These are phyloP conservation scores for Cyclina sinensis DNA, from an alignment of 1,140 invertebrate species.

Conservation along the genomic window DNA sequence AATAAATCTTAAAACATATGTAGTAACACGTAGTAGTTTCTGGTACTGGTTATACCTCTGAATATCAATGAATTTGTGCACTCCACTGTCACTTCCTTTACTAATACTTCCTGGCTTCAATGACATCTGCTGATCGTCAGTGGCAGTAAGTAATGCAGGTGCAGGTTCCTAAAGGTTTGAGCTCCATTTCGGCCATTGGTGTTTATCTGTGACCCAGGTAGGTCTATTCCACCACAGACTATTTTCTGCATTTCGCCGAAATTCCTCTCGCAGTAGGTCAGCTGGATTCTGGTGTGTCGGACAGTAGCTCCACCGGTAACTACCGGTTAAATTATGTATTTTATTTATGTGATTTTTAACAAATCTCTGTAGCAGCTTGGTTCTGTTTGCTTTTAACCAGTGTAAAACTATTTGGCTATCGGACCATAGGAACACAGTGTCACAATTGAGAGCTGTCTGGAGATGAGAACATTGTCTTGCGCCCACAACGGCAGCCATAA, in stretches of 20 bases:
- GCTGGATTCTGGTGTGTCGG: slow-evolving; percentile 16
- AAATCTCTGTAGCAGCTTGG: background rate
- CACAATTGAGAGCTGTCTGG: background rate
- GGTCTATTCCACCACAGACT: background rate
- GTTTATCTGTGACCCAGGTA: background rate
- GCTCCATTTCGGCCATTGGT: background rate
- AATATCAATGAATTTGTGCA: background rate
- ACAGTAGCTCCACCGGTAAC: background rate
- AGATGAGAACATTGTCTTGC: slow-evolving; percentile 44
- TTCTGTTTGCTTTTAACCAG: background rate
- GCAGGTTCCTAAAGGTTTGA: background rate
- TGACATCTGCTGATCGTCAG: background rate
- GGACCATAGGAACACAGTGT: slow-evolving; percentile 3
- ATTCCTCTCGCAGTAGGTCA: background rate
- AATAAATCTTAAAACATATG: background rate
- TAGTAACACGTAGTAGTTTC: slow-evolving; percentile 3
- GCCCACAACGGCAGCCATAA: slow-evolving; percentile 21
- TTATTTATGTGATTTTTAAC: background rate
- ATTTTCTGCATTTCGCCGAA: background rate
- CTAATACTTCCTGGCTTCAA: background rate
- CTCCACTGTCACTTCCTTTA: background rate
- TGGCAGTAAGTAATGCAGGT: background rate
- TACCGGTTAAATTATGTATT: background rate
- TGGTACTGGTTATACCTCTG: background rate
- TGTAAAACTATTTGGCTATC: background rate